A percentile compares a stretch with the other conserved stretches of the same genome.
These are phyloP conservation scores for Gastrophryne carolinensis DNA, from an alignment of 2,797 vertebrate species.

Conservation along the genomic window DNA sequence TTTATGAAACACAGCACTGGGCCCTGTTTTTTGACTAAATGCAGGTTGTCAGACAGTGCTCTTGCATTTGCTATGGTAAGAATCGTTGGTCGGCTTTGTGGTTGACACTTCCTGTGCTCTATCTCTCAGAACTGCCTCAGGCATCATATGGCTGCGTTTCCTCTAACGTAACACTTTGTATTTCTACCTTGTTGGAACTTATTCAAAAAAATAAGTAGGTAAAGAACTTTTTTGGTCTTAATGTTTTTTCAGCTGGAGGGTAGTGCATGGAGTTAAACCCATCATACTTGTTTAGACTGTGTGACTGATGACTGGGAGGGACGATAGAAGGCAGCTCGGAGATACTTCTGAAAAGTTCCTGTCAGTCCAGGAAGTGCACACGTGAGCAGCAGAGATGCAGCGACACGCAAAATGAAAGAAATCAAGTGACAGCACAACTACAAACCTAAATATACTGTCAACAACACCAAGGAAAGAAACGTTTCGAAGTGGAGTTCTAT, in stretches of 20 bases:
- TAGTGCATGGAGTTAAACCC: constrained; percentile 6
- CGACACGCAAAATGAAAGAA: constrained; percentile 14
- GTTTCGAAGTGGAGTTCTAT: not conserved
- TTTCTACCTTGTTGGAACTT: not conserved
- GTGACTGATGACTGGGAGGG: constrained; percentile 42
- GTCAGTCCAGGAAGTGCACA: constrained; percentile 48
- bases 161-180: not conserved
- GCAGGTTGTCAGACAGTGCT: not conserved
- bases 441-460: not conserved
- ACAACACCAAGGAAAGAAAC: not conserved
- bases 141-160: constrained; percentile 8
- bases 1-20: not conserved
- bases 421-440: not conserved
- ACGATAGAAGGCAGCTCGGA: constrained; percentile 22
- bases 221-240: not conserved
- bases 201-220: not conserved
- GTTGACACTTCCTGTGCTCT: constrained; percentile 44
- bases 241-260: not conserved
- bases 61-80: not conserved
- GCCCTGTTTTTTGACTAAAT: not conserved
- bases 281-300: constrained; percentile 4
- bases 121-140: constrained; percentile 6
- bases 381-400: constrained; percentile 33
- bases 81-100: constrained; percentile 15
- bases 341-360: constrained; percentile 43